Evolutionary conservation across 2,888 invertebrate genomes (phyloP).

Genomic region (Tachystola acroxantha): DNA sequence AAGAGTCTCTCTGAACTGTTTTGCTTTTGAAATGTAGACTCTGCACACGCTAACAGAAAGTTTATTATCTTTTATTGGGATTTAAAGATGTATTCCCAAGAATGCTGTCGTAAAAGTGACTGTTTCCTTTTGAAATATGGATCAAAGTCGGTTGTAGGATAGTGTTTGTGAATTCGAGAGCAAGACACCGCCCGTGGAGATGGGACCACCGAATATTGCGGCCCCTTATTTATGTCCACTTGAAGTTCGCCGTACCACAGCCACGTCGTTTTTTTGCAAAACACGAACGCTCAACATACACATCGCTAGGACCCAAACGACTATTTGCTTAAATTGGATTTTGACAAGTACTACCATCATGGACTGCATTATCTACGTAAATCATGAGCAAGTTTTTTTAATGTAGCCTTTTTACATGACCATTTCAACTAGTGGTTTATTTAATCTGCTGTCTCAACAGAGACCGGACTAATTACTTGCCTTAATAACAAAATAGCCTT

Average conservation of each 20-base stretch:
- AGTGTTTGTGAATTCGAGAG: slow-evolving; percentile 45
- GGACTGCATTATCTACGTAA: no score
- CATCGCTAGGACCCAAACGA: slow-evolving; percentile 25
- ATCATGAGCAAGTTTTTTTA: no score
- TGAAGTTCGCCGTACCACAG: slow-evolving; percentile 66
- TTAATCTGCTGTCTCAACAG: no score
- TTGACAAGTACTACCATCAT: slow-evolving; percentile 14
- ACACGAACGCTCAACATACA: slow-evolving; percentile 2
- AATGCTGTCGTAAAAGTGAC: slow-evolving; percentile 17
- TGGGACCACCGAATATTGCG: slow-evolving; percentile 70
- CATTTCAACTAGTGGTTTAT: no score
- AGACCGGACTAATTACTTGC: no score
- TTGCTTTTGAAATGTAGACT: slow-evolving; percentile 42
- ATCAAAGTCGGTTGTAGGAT: slow-evolving; percentile 22
- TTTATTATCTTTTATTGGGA: slow-evolving; percentile 46
- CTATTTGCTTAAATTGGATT: slow-evolving; percentile 42
- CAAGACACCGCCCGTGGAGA: slow-evolving; percentile 56
- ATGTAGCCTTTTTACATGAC: no score
- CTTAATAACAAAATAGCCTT: no score
- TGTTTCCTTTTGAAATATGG: slow-evolving; percentile 19
- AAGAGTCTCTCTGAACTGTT: slow-evolving; percentile 31
- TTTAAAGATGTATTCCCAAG: slow-evolving; percentile 29
- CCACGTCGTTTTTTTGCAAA: slow-evolving; percentile 42
- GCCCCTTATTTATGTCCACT: slow-evolving; percentile 75
- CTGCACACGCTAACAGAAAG: slow-evolving; percentile 35